phyloP scores from a whole-genome alignment of 2,113 vertebrate genomes.

The Seriola aureovittata region DNA sequence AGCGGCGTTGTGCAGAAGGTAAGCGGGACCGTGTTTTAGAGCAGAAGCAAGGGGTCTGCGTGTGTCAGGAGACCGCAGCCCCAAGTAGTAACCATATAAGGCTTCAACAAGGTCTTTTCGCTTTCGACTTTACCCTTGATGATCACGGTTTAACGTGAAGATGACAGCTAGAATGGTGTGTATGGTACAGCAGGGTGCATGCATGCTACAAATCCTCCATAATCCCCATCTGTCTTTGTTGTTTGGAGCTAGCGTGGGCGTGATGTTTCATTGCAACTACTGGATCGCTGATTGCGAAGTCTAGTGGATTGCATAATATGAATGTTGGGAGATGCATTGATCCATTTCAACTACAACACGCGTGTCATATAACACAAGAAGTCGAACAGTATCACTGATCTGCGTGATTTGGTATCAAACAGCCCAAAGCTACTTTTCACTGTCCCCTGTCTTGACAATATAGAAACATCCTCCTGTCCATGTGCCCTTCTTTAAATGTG shows the following conservation, averaged over 20 bases:
- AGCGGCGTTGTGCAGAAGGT: constrained; percentile 45
- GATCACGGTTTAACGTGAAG: constrained; percentile 8
- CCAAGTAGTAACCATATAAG: constrained; percentile 69
- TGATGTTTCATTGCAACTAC: constrained; percentile 5
- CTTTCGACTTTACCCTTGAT: constrained; percentile 12
- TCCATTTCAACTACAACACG: not conserved
- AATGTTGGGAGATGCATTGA: not conserved
- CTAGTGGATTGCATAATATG: not conserved
- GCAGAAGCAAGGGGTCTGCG: not conserved
- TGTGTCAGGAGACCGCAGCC: constrained; percentile 26
- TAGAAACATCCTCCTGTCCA: not conserved
- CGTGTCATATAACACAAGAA: not conserved
- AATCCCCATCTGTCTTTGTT: constrained; percentile 60
- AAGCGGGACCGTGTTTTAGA: constrained; percentile 36
- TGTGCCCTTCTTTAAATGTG: not conserved
- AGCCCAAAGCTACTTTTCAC: not conserved
- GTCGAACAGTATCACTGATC: not conserved
- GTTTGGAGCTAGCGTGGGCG: constrained; percentile 31
- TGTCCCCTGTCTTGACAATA: not conserved
- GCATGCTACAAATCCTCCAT: constrained; percentile 44
- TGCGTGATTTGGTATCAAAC: not conserved
- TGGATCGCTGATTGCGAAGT: not conserved
- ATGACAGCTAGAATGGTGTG: not conserved
- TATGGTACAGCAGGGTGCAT: not conserved
- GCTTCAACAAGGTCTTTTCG: constrained; percentile 31